Percentiles rank a stretch among this genome's conserved stretches.
phyloP scores from a whole-genome alignment of 1,140 invertebrate species.

The Drosophila mayri region DNA sequence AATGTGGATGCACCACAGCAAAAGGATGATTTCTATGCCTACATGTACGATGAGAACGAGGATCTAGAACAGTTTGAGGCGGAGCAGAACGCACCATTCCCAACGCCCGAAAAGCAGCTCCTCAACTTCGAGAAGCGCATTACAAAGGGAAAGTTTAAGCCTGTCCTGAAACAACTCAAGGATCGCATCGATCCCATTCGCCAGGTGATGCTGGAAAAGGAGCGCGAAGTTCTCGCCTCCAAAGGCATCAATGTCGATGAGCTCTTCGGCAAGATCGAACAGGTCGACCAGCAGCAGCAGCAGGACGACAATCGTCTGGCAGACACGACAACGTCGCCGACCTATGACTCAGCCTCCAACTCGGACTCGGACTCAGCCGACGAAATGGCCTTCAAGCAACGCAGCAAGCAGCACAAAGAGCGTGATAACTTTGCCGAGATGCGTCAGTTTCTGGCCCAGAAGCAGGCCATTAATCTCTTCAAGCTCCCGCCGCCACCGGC shows the following conservation, averaged over 20 bases:
- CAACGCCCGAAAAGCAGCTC: slow-evolving; percentile 71
- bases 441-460: slow-evolving; percentile 82
- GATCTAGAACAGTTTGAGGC: slow-evolving; percentile 49
- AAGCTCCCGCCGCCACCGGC: slow-evolving; percentile 24
- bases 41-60: slow-evolving; percentile 81
- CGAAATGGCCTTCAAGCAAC: slow-evolving; percentile 44
- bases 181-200: slow-evolving; percentile 83
- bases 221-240: slow-evolving; percentile 72
- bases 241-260: slow-evolving; percentile 84
- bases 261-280: slow-evolving; percentile 63
- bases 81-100: slow-evolving; percentile 66
- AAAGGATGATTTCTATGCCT: slow-evolving; percentile 80
- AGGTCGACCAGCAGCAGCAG: slow-evolving; percentile 22
- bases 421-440: slow-evolving; percentile 84
- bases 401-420: slow-evolving; percentile 73
- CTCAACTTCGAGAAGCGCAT: slow-evolving; percentile 82
- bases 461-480: slow-evolving; percentile 78
- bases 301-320: slow-evolving; percentile 62
- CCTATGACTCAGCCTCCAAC: slow-evolving; percentile 28
- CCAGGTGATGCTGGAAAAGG: slow-evolving; percentile 80
- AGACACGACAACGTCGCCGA: slow-evolving; percentile 15
- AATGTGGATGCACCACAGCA: slow-evolving; percentile 63
- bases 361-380: slow-evolving; percentile 70
- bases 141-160: slow-evolving; percentile 76
- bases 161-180: slow-evolving; percentile 79